phyloP scores from a whole-genome alignment of 2,113 vertebrate species.

The Dipodomys merriami region DNA sequence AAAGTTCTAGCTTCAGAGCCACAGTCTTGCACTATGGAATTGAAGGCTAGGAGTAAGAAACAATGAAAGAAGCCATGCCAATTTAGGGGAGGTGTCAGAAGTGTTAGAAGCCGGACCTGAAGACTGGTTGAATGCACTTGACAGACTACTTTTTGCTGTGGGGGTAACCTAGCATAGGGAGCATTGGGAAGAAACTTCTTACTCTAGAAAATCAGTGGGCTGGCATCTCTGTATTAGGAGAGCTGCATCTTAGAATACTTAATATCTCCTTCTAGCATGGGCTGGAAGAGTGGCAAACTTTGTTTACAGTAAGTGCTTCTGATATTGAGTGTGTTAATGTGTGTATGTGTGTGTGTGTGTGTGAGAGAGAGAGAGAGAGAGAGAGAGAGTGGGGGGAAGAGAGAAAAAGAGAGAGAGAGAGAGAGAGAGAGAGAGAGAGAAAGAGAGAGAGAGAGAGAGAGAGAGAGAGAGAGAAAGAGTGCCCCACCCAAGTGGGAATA shows the following conservation, averaged over 20 bases:
- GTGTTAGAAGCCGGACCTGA: not conserved
- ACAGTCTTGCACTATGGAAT: not conserved
- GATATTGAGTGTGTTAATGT: not conserved
- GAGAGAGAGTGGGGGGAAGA: too few relatives aligned
- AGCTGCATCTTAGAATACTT: conserved; percentile 15
- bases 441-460: too few relatives aligned
- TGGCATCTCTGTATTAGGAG: not conserved
- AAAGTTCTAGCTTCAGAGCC: not conserved
- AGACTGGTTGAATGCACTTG: not conserved
- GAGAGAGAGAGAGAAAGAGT: too few relatives aligned
- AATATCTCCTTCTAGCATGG: not conserved
- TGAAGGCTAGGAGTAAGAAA: not conserved
- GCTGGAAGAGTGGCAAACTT: not conserved
- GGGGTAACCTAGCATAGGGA: not conserved
- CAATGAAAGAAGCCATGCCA: accelerated
- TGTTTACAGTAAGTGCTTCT: conserved; percentile 16
- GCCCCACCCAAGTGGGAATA: not conserved
- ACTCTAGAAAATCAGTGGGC: not conserved
- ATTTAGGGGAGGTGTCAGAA: not conserved
- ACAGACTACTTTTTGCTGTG: not conserved
- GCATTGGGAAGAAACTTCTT: not conserved
- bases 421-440: too few relatives aligned
- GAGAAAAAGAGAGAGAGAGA: too few relatives aligned
- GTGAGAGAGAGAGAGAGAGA: too few relatives aligned
- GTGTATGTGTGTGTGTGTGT: not conserved